Conservation (phyloP, 2,888 invertebrate species). For the Pachymerium ferrugineum region DNA sequence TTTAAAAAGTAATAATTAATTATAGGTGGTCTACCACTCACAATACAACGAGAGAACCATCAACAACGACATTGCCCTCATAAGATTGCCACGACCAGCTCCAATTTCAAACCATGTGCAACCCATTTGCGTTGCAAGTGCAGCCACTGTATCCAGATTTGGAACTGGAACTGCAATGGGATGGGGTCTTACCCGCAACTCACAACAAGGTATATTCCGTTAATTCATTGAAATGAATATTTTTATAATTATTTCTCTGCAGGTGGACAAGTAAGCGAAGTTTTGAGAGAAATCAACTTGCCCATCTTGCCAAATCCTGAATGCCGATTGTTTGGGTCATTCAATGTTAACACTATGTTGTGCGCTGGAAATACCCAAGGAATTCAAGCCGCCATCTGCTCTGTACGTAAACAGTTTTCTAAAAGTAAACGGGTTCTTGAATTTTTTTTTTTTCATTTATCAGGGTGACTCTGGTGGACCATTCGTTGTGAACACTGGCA, state of each 20-base stretch:
- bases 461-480: not conserved
- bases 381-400: not conserved
- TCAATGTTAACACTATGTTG: not conserved
- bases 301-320: not conserved
- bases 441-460: not conserved
- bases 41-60: conserved; percentile 58
- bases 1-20: not conserved
- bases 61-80: conserved; percentile 65
- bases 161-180: not conserved
- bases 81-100: conserved; percentile 57
- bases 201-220: not conserved
- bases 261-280: not conserved
- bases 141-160: not conserved
- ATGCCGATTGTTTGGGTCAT: not conserved
- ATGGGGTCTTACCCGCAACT: not conserved
- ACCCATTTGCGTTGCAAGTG: not conserved
- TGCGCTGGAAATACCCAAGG: not conserved
- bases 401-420: not conserved
- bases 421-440: not conserved
- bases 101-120: not conserved
- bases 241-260: not conserved
- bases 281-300: not conserved
- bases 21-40: not conserved
- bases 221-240: no score
- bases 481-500: not conserved